Conservation (phyloP, 1,140 invertebrate genomes). For the Aleiodes sp. region DNA sequence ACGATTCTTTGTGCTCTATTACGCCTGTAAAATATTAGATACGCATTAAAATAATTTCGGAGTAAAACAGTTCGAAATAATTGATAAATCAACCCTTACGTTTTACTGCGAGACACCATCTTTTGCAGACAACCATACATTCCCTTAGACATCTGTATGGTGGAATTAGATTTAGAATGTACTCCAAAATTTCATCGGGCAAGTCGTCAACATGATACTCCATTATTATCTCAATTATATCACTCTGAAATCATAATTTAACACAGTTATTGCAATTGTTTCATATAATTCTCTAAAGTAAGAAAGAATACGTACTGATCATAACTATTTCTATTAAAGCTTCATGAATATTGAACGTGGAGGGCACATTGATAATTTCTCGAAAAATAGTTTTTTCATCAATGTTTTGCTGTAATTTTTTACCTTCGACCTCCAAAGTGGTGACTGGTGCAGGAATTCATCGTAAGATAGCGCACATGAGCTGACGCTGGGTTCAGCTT, state of each 20-base stretch:
- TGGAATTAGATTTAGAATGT: slow-evolving; percentile 87
- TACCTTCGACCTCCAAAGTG: no score
- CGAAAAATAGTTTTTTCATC: no score
- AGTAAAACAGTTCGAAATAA: no score
- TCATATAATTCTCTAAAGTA: no score
- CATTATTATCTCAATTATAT: slow-evolving; percentile 45
- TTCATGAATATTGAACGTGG: no score
- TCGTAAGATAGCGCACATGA: no score
- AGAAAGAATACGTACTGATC: no score
- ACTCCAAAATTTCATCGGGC: slow-evolving; percentile 93
- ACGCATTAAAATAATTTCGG: neutral
- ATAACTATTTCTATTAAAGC: no score
- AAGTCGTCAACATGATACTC: slow-evolving; percentile 73
- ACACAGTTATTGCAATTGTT: neutral
- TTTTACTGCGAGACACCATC: slow-evolving; percentile 83
- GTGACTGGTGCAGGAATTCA: no score
- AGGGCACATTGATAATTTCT: no score
- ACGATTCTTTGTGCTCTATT: slow-evolving; percentile 72
- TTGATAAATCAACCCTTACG: slow-evolving; percentile 75
- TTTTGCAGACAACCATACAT: slow-evolving; percentile 85
- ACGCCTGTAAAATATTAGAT: slow-evolving; percentile 72
- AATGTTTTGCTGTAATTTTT: no score
- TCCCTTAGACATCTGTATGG: slow-evolving; percentile 90
- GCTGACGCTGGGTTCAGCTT: no score
- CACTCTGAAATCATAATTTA: neutral